A percentile compares a stretch with the other conserved stretches of the same genome.
phyloP scores from a whole-genome alignment of 2,797 vertebrate genomes.

The Intellagama lesueurii region DNA sequence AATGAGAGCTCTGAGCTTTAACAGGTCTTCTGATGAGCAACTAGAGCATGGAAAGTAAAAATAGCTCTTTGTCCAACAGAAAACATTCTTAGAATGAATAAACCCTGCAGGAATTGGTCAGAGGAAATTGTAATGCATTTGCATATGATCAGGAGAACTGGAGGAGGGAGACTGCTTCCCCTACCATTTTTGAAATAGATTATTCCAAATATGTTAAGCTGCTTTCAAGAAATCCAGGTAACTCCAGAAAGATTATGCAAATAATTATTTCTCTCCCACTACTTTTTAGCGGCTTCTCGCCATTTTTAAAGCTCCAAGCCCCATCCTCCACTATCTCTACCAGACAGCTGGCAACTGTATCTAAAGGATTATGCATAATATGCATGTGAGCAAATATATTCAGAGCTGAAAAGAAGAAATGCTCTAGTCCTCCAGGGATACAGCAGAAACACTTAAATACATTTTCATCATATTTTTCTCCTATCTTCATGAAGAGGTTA shows the following conservation, averaged over 20 bases:
- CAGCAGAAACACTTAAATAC: conserved; percentile 64
- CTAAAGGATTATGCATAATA: conserved; percentile 91
- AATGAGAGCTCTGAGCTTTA: conserved; percentile 2
- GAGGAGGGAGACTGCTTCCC: conserved; percentile 23
- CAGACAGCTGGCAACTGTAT: conserved; percentile 93
- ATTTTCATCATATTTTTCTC: conserved; percentile 57
- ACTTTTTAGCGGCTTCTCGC: conserved; percentile 67
- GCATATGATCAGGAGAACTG: conserved; percentile 43
- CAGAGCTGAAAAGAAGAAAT: conserved; percentile 65
- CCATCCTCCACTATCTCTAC: conserved; percentile 88
- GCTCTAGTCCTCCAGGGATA: conserved; percentile 56
- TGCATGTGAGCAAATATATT: conserved; percentile 66
- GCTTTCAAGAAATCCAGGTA: conserved; percentile 76
- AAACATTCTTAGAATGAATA: conserved; percentile 46
- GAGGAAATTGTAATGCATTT: conserved; percentile 52
- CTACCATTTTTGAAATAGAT: conserved; percentile 77
- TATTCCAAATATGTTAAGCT: conserved; percentile 77
- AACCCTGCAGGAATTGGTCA: conserved; percentile 40
- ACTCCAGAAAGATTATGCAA: conserved; percentile 82
- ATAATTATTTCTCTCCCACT: conserved; percentile 74
- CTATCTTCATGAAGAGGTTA: conserved; percentile 60
- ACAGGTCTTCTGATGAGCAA: not conserved
- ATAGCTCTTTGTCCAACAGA: conserved; percentile 35
- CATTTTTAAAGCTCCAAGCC: conserved; percentile 76
- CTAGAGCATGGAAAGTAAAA: conserved; percentile 21